Conservation (phyloP, 2,888 invertebrate genomes). For the Drosophila diplacantha region DNA sequence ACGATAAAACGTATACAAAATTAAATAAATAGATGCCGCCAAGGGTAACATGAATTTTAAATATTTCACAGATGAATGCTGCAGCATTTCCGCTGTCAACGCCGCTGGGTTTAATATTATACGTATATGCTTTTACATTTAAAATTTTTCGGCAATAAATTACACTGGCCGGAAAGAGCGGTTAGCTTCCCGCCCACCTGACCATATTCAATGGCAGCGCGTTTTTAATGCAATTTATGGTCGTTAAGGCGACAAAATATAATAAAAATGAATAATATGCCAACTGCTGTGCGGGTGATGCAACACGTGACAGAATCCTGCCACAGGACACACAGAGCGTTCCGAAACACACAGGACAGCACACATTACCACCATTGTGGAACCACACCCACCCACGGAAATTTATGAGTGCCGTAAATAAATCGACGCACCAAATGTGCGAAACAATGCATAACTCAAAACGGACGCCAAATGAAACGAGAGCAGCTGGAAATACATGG, state of each 20-base stretch:
- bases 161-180: conserved; percentile 16
- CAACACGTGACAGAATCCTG: conserved; percentile 64
- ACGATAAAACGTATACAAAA: conserved; percentile 39
- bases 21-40: conserved; percentile 16
- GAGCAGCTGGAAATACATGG: conserved; percentile 25
- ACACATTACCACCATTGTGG: conserved; percentile 17
- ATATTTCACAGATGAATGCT: conserved; percentile 48
- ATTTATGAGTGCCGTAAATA: conserved; percentile 66
- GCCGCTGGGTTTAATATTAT: conserved; percentile 30
- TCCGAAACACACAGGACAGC: conserved; percentile 12
- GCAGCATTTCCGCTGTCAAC: conserved; percentile 39
- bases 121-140: conserved; percentile 27
- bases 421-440: conserved; percentile 68
- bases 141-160: conserved; percentile 32
- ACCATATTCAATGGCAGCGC: conserved; percentile 62
- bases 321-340: conserved; percentile 49
- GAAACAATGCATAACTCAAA: conserved; percentile 69
- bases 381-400: conserved; percentile 28
- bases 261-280: conserved; percentile 72
- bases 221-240: conserved; percentile 71
- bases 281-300: conserved; percentile 57
- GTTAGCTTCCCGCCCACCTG: conserved; percentile 27
- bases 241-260: conserved; percentile 73
- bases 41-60: conserved; percentile 47
- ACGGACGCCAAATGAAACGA: conserved; percentile 28